Percentiles rank a stretch among this genome's conserved stretches.
These are phyloP conservation scores for Phasia obesa DNA, from an alignment of 2,888 invertebrate species.

Conservation along the genomic window DNA sequence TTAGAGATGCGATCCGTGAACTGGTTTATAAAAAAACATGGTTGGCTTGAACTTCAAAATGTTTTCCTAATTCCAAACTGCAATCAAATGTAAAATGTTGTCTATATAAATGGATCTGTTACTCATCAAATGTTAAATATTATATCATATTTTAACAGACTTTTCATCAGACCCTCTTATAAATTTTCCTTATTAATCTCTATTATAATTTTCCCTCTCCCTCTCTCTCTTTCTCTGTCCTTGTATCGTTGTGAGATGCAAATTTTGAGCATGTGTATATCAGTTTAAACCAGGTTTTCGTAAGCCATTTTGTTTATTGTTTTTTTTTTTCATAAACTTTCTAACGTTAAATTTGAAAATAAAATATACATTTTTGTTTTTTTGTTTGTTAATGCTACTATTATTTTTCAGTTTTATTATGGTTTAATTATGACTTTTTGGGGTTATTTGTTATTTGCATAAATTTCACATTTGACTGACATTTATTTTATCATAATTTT, in stretches of 20 bases:
- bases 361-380: slow-evolving; percentile 10
- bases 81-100: too few species aligned
- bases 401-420: slow-evolving; percentile 54
- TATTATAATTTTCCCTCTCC: neutral
- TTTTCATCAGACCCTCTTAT: slow-evolving; percentile 1
- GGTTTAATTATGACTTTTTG: slow-evolving; percentile 68
- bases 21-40: too few species aligned
- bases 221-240: slow-evolving; percentile 2
- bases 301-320: slow-evolving; percentile 50
- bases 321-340: slow-evolving; percentile 56
- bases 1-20: neutral
- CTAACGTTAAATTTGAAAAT: slow-evolving; percentile 61
- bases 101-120: too few species aligned
- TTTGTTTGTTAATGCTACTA: neutral
- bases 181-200: slow-evolving; percentile 28
- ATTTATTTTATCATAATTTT: slow-evolving; percentile 52
- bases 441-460: slow-evolving; percentile 71
- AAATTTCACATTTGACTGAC: slow-evolving; percentile 68
- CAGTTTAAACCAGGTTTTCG: slow-evolving; percentile 31
- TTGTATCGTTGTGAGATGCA: neutral
- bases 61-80: too few species aligned
- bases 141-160: neutral
- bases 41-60: too few species aligned
- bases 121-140: too few species aligned
- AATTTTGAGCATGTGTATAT: slow-evolving; percentile 13